Conservation (phyloP, 2,888 invertebrate species). For the Unio pictorum region DNA sequence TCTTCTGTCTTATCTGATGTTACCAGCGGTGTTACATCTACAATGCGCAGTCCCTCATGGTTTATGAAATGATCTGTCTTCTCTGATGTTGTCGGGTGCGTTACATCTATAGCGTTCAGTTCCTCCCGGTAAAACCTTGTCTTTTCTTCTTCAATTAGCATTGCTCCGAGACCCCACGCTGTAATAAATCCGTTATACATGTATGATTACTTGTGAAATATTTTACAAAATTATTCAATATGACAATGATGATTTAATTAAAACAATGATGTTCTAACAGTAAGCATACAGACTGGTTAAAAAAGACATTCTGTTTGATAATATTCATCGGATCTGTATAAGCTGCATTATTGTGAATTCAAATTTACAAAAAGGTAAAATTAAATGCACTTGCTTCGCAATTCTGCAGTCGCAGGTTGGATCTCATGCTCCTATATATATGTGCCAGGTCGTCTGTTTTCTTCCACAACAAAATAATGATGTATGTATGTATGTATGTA, state of each 20-base stretch:
- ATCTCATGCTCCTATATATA: too few relatives aligned
- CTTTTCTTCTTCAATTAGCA: slow-evolving; percentile 43
- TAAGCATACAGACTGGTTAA: too few relatives aligned
- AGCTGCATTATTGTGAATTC: too few relatives aligned
- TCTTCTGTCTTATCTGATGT: background rate
- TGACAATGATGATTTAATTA: background rate
- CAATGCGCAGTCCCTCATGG: background rate
- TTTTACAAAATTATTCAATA: background rate
- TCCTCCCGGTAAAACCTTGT: slow-evolving; percentile 13
- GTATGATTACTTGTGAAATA: background rate
- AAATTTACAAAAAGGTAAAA: too few relatives aligned
- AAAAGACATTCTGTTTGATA: too few relatives aligned
- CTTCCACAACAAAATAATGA: too few relatives aligned
- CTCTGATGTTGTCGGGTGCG: background rate
- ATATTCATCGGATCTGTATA: too few relatives aligned
- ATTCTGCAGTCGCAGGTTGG: too few relatives aligned
- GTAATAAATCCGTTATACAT: slow-evolving; percentile 11
- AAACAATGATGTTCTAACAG: background rate
- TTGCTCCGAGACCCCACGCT: slow-evolving; percentile 59
- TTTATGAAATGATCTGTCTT: background rate
- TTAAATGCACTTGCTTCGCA: too few relatives aligned
- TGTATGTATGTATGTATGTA: too few relatives aligned
- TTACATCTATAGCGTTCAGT: background rate
- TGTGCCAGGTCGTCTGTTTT: too few relatives aligned
- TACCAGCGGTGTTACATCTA: background rate